Conservation (phyloP, 2,113 vertebrate genomes). For the Rhombomys opimus region DNA sequence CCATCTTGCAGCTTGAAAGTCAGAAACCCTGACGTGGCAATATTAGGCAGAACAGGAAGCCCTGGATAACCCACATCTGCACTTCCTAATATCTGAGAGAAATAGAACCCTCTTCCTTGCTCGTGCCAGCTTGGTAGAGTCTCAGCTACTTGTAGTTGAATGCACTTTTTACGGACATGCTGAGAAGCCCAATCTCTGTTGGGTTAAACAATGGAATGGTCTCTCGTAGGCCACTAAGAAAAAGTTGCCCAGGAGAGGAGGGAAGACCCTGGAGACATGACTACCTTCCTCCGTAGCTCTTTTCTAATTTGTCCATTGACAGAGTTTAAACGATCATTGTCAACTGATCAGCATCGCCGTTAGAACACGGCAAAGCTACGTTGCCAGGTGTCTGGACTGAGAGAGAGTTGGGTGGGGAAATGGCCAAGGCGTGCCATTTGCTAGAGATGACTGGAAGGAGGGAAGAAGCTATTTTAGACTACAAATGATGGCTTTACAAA, state of each 20-base stretch:
- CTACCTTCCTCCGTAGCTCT: not conserved
- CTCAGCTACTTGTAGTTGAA: not conserved
- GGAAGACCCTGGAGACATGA: not conserved
- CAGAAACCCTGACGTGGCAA: not conserved
- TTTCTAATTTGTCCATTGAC: not conserved
- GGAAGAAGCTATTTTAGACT: not conserved
- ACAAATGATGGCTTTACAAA: not conserved
- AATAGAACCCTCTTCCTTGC: not conserved
- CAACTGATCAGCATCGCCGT: not conserved
- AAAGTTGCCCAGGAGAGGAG: not conserved
- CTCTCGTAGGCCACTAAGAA: not conserved
- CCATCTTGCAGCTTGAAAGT: not conserved
- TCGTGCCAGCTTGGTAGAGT: not conserved
- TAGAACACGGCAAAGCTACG: not conserved
- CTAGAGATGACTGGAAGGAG: not conserved
- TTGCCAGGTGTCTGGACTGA: not conserved
- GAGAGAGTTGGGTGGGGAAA: not conserved
- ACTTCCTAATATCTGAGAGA: not conserved
- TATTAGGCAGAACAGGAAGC: not conserved
- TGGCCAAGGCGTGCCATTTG: not conserved
- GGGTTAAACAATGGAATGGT: not conserved
- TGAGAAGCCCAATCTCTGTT: not conserved
- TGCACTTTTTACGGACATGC: not conserved
- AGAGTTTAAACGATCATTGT: not conserved
- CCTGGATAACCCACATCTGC: not conserved